Evolutionary conservation across 2,113 vertebrate species (phyloP), one percentile per base, ranked within the genome.

Genomic region (Melanocharis versteri): DNA sequence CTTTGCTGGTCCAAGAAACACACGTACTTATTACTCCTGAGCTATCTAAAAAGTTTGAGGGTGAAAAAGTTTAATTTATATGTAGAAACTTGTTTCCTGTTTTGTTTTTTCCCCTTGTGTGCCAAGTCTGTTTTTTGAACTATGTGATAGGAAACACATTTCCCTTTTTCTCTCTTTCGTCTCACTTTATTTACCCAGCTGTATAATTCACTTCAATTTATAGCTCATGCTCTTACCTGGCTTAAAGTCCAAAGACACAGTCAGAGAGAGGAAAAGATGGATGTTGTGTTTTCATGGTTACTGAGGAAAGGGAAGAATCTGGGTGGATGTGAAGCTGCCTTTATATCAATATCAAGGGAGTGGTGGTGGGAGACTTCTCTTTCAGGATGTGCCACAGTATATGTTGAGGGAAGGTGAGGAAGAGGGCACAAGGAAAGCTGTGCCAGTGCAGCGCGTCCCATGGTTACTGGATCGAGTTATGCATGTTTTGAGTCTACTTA

Each of bases 41-140:
- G 97, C 97, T 98, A 98, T 98, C 98, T 95, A 97, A 98, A 98
- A 97, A 95, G 97, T 90, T 89, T 97, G 90, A 96, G 97, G 97
- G 97, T 97, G 97, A 98, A 98, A 98, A 98, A 95, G 97, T 98
- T 98, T 98, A 98, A 98, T 98, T 98, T 98, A 98, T 98, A 98
- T 96, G 98, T 98, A 97, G 97, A 97, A 98, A 94, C 96, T 83
- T 85, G 92, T 95, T 98, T 98, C 97, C 98, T 98, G 95, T 97
- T 95, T 97, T 97, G 94, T 98, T 98, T 98, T 93, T 95, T 80
- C 86, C 75, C 91, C 94, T 64, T 77, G 48, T 91, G 28, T 95
- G 97, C 97, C 97, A 98, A 96, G 45, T 89, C 87, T 98, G 97
- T 97, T 98, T 98, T 97, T 97, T 75, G 96, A 96, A 95, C 83